phyloP scores from a whole-genome alignment of 2,113 vertebrate genomes.

The Saccopteryx leptura region DNA sequence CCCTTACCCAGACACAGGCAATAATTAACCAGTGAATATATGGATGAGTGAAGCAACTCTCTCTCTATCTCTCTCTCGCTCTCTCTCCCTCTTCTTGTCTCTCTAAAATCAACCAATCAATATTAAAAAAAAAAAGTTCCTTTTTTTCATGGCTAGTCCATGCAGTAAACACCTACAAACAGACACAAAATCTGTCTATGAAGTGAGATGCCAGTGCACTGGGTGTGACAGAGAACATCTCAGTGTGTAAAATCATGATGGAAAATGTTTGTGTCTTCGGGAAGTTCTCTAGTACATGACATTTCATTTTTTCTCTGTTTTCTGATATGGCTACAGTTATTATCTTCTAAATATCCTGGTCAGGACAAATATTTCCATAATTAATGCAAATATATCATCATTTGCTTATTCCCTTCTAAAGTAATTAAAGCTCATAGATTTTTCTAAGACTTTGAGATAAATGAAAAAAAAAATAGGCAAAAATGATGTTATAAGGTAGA shows the following conservation, averaged over 20 bases:
- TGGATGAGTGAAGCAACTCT: too few species aligned
- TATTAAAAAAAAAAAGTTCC: too few species aligned
- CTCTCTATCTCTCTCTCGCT: too few species aligned
- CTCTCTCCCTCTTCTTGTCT: too few species aligned
- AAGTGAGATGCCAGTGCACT: not conserved
- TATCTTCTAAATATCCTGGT: not conserved
- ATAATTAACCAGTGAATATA: too few species aligned
- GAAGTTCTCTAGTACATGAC: not conserved
- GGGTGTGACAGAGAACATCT: not conserved
- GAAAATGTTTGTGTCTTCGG: not conserved
- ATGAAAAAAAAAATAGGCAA: not conserved
- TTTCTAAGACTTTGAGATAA: constrained; percentile 1
- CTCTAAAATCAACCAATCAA: too few species aligned
- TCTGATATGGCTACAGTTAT: not conserved
- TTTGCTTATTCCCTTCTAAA: not conserved
- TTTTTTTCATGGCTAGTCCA: not conserved
- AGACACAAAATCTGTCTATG: not conserved
- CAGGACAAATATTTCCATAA: not conserved
- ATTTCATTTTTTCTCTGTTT: not conserved
- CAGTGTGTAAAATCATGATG: not conserved
- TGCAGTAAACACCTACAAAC: not conserved
- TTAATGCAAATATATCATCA: not conserved
- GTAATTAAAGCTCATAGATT: not conserved
- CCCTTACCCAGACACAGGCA: too few species aligned
- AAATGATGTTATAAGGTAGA: not conserved